phyloP scores from a whole-genome alignment of 2,888 invertebrate species.

The Drosophila recens region DNA sequence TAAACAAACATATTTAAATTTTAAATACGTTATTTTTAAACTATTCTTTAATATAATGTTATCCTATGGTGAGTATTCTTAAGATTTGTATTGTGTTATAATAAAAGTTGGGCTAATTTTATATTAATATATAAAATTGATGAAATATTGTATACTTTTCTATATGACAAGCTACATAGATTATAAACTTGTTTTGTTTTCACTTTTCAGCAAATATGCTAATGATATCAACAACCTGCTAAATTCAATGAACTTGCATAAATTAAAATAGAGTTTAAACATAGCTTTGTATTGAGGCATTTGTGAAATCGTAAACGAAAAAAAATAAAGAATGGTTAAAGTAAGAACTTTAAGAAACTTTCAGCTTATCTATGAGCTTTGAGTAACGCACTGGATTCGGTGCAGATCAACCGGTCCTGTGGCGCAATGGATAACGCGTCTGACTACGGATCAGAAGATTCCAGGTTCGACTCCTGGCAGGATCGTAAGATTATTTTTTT shows the following conservation, averaged over 20 bases:
- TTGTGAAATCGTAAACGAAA: background rate
- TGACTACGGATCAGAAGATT: constrained; percentile 86
- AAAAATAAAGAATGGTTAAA: background rate
- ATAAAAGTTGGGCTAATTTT: background rate
- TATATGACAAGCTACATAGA: constrained; percentile 6
- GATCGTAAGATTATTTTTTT: constrained; percentile 75
- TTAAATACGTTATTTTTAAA: too few relatives aligned
- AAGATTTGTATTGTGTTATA: background rate
- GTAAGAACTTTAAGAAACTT: constrained; percentile 12
- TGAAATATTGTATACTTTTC: constrained; percentile 13
- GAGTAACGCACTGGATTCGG: constrained; percentile 8
- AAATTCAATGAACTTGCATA: constrained; percentile 31
- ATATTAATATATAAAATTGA: background rate
- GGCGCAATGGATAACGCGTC: constrained; percentile 86
- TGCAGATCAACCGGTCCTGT: constrained; percentile 83
- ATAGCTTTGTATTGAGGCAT: background rate
- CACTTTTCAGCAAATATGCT: constrained; percentile 6
- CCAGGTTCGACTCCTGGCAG: constrained; percentile 86
- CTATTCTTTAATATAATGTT: background rate
- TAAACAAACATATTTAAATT: too few relatives aligned
- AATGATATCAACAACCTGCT: constrained; percentile 15
- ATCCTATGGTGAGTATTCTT: background rate
- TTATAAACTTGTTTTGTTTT: constrained; percentile 22
- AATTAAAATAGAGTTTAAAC: constrained; percentile 22
- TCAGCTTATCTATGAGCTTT: constrained; percentile 1